Base-by-base conservation (phyloP, 1,140 invertebrate species). In the Drosophila seguyi region DNA sequence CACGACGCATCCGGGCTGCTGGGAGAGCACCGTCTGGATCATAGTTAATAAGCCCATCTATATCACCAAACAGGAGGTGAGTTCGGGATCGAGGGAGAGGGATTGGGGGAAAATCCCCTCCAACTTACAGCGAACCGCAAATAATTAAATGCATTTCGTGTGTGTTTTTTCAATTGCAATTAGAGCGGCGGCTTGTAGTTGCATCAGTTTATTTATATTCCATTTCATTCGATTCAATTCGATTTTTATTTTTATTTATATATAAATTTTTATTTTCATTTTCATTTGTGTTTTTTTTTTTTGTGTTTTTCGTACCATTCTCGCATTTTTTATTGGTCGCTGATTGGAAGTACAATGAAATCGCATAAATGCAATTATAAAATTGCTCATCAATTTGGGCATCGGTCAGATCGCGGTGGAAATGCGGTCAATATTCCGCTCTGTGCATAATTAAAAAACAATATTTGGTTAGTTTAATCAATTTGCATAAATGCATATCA, bases 11-110 rank as follows among this genome's bases (percentile, higher is more conserved):
- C 98, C 98, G 5, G 97, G 97, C 25, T 98, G 97, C 93, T 97
- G 97, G 96, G 97, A 98, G 93, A 98, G 97, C 18, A 96, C 97
- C 11, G 97, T 98, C 39, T 99, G 98, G 98, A 95, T 99, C 77
- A 97, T 99, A 75, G 95, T 98, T 92, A 99, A 99, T 94, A 98
- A 98, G 93, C 98, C 98, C 48, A 98, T 99, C 92, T 99, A 99
- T 94, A 97, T 98, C 90, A 97, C 97, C 65, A 97, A 97, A 91
- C 96, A 97, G 93, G 97, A 98, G 95, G 97, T 98, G 52, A 81
- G 77, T n/a, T n/a, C n/a, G n/a, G n/a, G n/a, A n/a, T n/a, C n/a
- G n/a, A n/a, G n/a, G n/a, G n/a, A n/a, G n/a, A n/a, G n/a, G n/a
- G n/a, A n/a, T n/a, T n/a, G n/a, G n/a, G n/a, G n/a, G n/a, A n/a